phyloP scores from a whole-genome alignment of 2,797 vertebrate genomes.

The Melanotaenia boesemani region DNA sequence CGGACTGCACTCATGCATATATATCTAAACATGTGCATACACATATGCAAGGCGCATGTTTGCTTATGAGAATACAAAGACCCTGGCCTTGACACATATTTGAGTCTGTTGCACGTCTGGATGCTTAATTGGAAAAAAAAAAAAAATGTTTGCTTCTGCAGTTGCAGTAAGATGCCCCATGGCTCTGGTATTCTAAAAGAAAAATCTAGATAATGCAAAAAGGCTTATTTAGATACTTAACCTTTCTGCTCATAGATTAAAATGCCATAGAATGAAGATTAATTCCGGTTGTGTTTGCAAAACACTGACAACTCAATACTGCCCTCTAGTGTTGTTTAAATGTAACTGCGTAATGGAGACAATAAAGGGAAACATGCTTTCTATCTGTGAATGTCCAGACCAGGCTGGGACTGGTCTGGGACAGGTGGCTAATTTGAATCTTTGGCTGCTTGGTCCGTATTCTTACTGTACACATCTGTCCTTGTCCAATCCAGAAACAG shows the following conservation, averaged over 20 bases:
- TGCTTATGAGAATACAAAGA: not conserved
- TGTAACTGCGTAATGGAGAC: not conserved
- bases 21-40: not conserved
- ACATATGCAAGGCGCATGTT: not conserved
- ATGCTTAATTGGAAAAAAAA: not conserved
- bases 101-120: not conserved
- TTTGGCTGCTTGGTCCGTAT: too few relatives aligned
- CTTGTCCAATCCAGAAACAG: too few relatives aligned
- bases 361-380: not conserved
- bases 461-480: too few relatives aligned
- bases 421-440: too few relatives aligned
- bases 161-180: not conserved
- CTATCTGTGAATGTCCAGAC: not conserved
- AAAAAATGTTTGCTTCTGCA: not conserved
- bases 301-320: constrained; percentile 43
- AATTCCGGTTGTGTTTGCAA: not conserved
- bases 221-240: not conserved
- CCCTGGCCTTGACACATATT: not conserved
- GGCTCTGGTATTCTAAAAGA: not conserved
- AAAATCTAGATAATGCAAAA: not conserved
- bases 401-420: too few relatives aligned
- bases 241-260: not conserved
- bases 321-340: constrained; percentile 67
- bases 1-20: not conserved
- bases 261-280: not conserved